A percentile compares a stretch with the other conserved stretches of the same genome.
phyloP scores from a whole-genome alignment of 2,888 invertebrate genomes.

The Deladenus siricidicola region DNA sequence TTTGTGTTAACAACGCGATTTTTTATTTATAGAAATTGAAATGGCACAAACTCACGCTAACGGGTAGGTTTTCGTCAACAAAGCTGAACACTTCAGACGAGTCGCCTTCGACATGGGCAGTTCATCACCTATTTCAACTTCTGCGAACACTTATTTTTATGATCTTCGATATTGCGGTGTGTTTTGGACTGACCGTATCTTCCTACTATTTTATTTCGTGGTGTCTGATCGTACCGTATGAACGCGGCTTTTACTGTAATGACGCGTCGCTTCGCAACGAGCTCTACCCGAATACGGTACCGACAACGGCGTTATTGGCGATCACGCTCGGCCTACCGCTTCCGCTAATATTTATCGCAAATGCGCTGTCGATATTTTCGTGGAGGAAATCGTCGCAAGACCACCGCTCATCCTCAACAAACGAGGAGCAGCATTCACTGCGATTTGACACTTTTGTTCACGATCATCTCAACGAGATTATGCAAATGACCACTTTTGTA shows the following conservation, averaged over 20 bases:
- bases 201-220: slow-evolving; percentile 12
- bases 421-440: not conserved
- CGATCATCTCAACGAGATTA: slow-evolving; percentile 28
- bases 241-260: slow-evolving; percentile 78
- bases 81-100: no score
- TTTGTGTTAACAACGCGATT: no score
- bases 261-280: slow-evolving; percentile 84
- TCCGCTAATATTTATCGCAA: slow-evolving; percentile 6
- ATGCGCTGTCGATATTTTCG: not conserved
- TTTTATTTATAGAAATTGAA: no score
- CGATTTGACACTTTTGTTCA: not conserved
- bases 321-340: slow-evolving; percentile 39
- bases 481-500: slow-evolving; percentile 34
- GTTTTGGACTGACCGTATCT: slow-evolving; percentile 8
- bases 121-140: no score
- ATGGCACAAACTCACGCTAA: no score
- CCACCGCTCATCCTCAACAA: not conserved
- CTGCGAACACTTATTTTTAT: not conserved
- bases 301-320: slow-evolving; percentile 40
- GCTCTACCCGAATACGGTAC: slow-evolving; percentile 60
- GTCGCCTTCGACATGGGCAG: no score
- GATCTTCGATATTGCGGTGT: not conserved
- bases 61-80: no score
- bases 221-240: slow-evolving; percentile 11
- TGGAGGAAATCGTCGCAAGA: not conserved